Conservation (phyloP, 2,113 vertebrate genomes). For the Erinaceus europaeus region DNA sequence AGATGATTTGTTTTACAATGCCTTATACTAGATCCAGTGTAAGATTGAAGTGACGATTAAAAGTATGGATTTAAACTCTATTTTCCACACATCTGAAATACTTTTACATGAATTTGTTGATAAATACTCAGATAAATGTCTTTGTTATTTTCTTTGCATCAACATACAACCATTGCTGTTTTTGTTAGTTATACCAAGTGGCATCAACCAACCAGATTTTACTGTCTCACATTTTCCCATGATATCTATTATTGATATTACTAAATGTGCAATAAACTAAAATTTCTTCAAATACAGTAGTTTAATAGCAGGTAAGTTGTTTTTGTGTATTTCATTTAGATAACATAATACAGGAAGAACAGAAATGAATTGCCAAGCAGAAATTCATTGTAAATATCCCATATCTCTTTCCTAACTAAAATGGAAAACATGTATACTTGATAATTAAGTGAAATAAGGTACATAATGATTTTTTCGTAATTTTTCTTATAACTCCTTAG, state of each 20-base stretch:
- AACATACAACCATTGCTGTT: neutral
- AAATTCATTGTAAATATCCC: neutral
- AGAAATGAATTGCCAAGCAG: neutral
- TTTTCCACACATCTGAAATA: slow-evolving; percentile 7
- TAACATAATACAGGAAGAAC: neutral
- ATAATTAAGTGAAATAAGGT: neutral
- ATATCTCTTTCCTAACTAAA: neutral
- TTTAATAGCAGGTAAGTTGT: neutral
- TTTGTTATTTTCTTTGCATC: slow-evolving; percentile 11
- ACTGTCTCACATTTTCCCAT: neutral
- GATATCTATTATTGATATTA: slow-evolving; percentile 14
- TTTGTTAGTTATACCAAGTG: neutral
- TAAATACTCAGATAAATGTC: neutral
- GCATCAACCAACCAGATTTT: neutral
- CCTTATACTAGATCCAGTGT: neutral
- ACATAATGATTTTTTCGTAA: neutral
- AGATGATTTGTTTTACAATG: neutral
- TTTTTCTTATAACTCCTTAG: neutral
- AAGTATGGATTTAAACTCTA: neutral
- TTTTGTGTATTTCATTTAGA: neutral
- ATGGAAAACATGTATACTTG: neutral
- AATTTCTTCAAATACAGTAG: neutral
- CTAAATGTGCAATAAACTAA: neutral
- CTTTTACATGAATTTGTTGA: neutral
- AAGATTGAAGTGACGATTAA: neutral